phyloP scores from a whole-genome alignment of 2,888 invertebrate genomes.

The Tanypteryx hageni region DNA sequence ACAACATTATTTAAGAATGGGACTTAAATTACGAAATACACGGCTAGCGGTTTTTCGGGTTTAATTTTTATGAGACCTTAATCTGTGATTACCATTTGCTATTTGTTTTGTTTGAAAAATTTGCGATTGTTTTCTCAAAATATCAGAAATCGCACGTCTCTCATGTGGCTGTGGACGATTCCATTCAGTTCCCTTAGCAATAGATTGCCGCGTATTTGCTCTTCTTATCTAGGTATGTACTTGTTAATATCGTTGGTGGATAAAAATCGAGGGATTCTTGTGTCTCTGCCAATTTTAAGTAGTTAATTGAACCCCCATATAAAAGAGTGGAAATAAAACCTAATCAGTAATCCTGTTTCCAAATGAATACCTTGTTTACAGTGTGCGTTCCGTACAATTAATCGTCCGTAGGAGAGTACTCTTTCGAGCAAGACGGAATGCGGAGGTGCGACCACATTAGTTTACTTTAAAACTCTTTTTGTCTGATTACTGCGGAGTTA shows the following conservation, averaged over 20 bases:
- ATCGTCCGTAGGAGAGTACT: background rate
- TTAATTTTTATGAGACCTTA: too few relatives aligned
- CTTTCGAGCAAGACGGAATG: background rate
- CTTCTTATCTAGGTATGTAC: too few relatives aligned
- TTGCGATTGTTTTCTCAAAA: too few relatives aligned
- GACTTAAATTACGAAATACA: too few relatives aligned
- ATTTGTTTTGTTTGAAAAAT: too few relatives aligned
- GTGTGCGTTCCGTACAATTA: background rate
- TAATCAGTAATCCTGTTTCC: background rate
- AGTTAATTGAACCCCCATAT: background rate
- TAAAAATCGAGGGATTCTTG: background rate
- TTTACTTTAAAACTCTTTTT: slow-evolving; percentile 22
- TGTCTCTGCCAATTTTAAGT: background rate
- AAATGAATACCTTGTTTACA: background rate
- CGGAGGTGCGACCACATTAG: background rate
- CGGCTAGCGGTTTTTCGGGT: too few relatives aligned
- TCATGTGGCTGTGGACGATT: too few relatives aligned
- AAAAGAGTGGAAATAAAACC: background rate
- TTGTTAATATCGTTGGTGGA: background rate
- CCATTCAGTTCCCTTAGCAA: too few relatives aligned
- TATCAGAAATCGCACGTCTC: too few relatives aligned
- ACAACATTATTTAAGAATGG: too few relatives aligned
- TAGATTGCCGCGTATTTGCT: too few relatives aligned
- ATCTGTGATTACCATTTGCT: too few relatives aligned
- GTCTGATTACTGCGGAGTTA: background rate